Evolutionary conservation across 2,888 invertebrate genomes (phyloP), one percentile per base, ranked within the genome.

Genomic region (Drosophila borealis): DNA sequence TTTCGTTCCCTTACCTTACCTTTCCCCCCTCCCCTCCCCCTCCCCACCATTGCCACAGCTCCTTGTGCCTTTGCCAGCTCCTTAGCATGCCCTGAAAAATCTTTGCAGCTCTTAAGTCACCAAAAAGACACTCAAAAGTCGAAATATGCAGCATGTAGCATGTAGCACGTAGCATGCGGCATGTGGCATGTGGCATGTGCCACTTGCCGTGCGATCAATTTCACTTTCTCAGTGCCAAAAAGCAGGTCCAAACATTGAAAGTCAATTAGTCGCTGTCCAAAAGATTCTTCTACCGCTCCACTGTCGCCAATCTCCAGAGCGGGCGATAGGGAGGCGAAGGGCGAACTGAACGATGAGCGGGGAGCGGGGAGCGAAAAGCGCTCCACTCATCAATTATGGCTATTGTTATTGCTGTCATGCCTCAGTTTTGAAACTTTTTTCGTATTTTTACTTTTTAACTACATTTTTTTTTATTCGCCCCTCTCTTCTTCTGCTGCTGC

Each of bases 201-300:
- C 77, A 68, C 74, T 68, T 67, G 76, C 65, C 62, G 48, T 54
- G 68, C 80, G 75, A 83, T 88, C 88, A 83, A 83, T 83, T 83
- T 83, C 83, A 88, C 83, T 83, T 83, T 83, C 83, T 88, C 85
- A 80, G 68, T 67, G 33, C 21, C 67, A 50, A 8, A 44, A 67
- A 55, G 21, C 50, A 42, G 62, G 37, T 60, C 59, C 74, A 73
- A 83, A 88, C 83, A 84, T 71, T 85, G 83, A 88, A 84, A 84
- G 86, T 84, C 83, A 84, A 84, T 84, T 84, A 84, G 83, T 86
- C 60, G 73, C 68, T 68, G 75, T 69, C 80, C 70, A 59, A 72
- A 81, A 78, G 74, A 85, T 88, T 88, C 88, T 88, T 59, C 78
- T 56, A 46, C 34, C 19, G 17, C 56, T 41, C 42, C 49, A 50